Conservation (phyloP, 2,888 invertebrate species). For the Trilocha varians region DNA sequence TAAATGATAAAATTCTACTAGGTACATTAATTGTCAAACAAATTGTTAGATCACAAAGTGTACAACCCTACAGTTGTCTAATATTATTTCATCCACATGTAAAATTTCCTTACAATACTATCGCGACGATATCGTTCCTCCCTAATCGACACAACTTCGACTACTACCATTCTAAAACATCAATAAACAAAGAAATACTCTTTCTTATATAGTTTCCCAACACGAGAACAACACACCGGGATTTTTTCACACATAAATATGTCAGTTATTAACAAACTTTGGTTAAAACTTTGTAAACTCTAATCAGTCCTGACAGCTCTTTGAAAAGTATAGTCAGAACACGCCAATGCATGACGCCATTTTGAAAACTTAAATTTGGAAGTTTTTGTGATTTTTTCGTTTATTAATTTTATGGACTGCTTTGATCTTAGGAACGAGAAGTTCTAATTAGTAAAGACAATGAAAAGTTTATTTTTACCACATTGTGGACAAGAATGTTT, state of each 20-base stretch:
- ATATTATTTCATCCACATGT: slow-evolving; percentile 11
- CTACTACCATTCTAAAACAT: background rate
- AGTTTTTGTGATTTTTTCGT: no score
- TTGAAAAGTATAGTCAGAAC: background rate
- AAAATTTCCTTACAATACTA: slow-evolving; percentile 9
- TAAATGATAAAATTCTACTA: no score
- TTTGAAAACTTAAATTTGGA: no score
- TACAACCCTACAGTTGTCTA: no score
- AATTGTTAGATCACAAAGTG: no score
- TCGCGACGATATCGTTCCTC: background rate
- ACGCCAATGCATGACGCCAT: background rate
- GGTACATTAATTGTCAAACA: no score
- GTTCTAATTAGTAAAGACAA: no score
- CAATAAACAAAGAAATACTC: background rate
- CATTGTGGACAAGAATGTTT: no score
- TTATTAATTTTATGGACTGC: no score
- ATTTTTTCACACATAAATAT: background rate
- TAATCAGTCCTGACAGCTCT: background rate
- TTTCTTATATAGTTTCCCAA: background rate
- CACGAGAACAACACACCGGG: background rate
- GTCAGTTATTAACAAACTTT: background rate
- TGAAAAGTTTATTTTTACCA: no score
- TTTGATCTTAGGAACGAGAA: no score
- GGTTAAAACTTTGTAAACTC: background rate
- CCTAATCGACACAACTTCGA: background rate